Evolutionary conservation across 2,888 invertebrate genomes (phyloP).

Genomic region (Heteromyza rotundicornis): DNA sequence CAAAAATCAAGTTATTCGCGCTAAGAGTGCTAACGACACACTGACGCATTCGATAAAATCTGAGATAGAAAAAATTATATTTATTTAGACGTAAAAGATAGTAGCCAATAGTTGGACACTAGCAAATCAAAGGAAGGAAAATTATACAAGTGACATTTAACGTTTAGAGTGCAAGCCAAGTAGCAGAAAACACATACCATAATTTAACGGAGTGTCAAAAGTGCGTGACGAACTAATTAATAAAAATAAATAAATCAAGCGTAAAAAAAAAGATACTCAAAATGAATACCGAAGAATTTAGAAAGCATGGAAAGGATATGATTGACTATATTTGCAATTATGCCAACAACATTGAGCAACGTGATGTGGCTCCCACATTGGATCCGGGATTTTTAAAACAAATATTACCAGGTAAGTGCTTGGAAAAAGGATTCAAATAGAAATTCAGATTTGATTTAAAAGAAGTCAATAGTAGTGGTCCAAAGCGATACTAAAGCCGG

Average conservation of each 20-base stretch:
- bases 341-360: slow-evolving; percentile 70
- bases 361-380: slow-evolving; percentile 77
- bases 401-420: slow-evolving; percentile 67
- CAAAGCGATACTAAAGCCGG: no score
- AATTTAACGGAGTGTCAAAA: neutral
- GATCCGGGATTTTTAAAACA: slow-evolving; percentile 80
- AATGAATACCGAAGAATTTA: slow-evolving; percentile 81
- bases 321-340: slow-evolving; percentile 85
- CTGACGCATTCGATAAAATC: neutral
- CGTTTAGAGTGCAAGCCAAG: slow-evolving; percentile 12
- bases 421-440: no score
- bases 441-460: no score
- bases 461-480: no score
- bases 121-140: neutral
- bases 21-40: slow-evolving; percentile 34
- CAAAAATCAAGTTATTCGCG: slow-evolving; percentile 45
- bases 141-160: neutral
- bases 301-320: slow-evolving; percentile 78
- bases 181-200: neutral
- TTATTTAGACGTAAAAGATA: neutral
- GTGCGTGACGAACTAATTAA: no score
- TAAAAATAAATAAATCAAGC: neutral
- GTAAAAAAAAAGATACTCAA: slow-evolving; percentile 18
- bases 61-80: neutral
- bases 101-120: neutral